These are phyloP conservation scores for Sminthurides bifidus DNA, from an alignment of 1,140 invertebrate species.

Conservation along the genomic window DNA sequence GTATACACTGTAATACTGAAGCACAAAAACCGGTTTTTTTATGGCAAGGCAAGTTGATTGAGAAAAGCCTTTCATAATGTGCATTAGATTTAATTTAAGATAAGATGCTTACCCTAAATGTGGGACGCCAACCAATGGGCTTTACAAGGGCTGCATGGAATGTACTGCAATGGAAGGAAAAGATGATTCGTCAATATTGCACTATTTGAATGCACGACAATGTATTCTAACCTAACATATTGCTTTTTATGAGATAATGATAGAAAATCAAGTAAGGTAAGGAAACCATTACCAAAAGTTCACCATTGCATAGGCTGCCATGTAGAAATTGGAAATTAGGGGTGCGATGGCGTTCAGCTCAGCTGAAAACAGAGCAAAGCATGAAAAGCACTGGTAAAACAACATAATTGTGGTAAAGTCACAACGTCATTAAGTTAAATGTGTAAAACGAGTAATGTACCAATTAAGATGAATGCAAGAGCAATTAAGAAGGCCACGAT, in stretches of 20 bases:
- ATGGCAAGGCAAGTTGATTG: neutral
- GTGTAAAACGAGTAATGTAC: slow-evolving; percentile 43
- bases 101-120: slow-evolving; percentile 53
- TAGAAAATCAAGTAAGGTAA: no score
- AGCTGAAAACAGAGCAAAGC: slow-evolving; percentile 46
- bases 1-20: slow-evolving; percentile 45
- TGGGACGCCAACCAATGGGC: slow-evolving; percentile 62
- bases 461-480: slow-evolving; percentile 71
- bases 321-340: slow-evolving; percentile 94
- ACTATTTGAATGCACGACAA: neutral
- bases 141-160: slow-evolving; percentile 47
- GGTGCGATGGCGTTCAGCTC: slow-evolving; percentile 88
- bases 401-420: neutral
- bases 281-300: slow-evolving; percentile 53
- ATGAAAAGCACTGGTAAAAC: neutral
- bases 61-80: neutral
- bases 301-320: slow-evolving; percentile 91
- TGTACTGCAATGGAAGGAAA: slow-evolving; percentile 49
- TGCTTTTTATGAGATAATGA: no score
- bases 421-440: neutral
- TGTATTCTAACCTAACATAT: neutral
- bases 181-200: slow-evolving; percentile 37
- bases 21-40: neutral
- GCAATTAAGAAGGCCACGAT: slow-evolving; percentile 82
- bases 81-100: neutral